Evolutionary conservation across 1,140 invertebrate species (phyloP).

Genomic region (Danaus plexippus): DNA sequence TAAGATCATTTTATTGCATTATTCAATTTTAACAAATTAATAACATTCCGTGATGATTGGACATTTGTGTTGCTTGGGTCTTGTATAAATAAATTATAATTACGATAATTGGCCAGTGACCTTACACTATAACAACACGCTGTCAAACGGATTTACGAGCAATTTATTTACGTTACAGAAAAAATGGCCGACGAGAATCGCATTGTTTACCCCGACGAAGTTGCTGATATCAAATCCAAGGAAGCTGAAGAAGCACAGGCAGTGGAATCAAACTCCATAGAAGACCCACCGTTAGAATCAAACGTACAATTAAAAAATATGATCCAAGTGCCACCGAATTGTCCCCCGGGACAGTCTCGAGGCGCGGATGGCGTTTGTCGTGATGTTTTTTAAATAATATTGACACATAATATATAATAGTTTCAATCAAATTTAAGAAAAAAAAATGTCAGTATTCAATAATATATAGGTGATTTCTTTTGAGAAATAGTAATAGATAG

Average conservation of each 20-base stretch:
- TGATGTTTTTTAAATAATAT: slow-evolving; percentile 36
- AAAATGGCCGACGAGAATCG: slow-evolving; percentile 48
- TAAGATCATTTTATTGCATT: too few relatives aligned
- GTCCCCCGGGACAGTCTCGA: slow-evolving; percentile 40
- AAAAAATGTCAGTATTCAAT: too few relatives aligned
- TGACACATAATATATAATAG: background rate
- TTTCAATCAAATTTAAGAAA: too few relatives aligned
- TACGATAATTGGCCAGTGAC: too few relatives aligned
- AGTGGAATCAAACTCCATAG: slow-evolving; percentile 13
- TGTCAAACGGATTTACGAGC: too few relatives aligned
- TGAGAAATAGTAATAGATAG: too few relatives aligned
- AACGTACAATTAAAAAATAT: slow-evolving; percentile 32
- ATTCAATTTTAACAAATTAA: too few relatives aligned
- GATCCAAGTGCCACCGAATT: slow-evolving; percentile 46
- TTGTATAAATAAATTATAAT: too few relatives aligned
- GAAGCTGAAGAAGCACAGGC: slow-evolving; percentile 21
- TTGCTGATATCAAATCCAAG: slow-evolving; percentile 31
- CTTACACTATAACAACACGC: too few relatives aligned
- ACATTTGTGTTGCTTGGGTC: too few relatives aligned
- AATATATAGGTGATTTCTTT: too few relatives aligned
- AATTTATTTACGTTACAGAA: slow-evolving; percentile 24
- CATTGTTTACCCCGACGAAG: slow-evolving; percentile 48
- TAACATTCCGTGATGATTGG: too few relatives aligned
- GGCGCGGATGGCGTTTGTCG: slow-evolving; percentile 51
- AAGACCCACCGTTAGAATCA: slow-evolving; percentile 8